Percentiles rank a stretch among this genome's conserved stretches.
phyloP scores from a whole-genome alignment of 2,113 vertebrate genomes.

The Xyrauchen texanus region DNA sequence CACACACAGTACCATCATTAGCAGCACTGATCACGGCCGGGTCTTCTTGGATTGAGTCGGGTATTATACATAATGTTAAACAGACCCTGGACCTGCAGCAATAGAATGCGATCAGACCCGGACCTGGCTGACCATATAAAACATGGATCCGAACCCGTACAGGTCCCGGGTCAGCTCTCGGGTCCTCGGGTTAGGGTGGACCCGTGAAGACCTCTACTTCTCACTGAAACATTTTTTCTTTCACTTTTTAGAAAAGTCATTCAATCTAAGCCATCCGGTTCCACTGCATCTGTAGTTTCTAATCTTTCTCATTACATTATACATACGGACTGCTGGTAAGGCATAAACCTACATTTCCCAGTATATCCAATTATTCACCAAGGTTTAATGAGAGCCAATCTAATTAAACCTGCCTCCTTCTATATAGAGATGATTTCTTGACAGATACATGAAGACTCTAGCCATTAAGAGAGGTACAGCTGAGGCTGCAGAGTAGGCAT shows the following conservation, averaged over 20 bases:
- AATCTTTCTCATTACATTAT: slow-evolving; percentile 59
- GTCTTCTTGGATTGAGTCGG: too few species aligned
- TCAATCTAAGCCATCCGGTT: background rate
- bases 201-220: too few species aligned
- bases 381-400: slow-evolving; percentile 43
- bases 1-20: too few species aligned
- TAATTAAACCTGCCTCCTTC: slow-evolving; percentile 47
- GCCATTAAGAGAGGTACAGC: slow-evolving; percentile 23
- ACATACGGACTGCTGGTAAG: slow-evolving; percentile 26
- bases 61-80: too few species aligned
- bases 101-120: too few species aligned
- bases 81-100: too few species aligned
- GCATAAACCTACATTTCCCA: slow-evolving; percentile 55
- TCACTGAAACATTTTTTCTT: too few species aligned
- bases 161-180: too few species aligned
- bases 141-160: too few species aligned
- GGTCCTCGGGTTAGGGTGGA: too few species aligned
- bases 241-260: background rate
- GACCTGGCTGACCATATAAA: too few species aligned
- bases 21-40: too few species aligned
- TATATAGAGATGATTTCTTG: slow-evolving; percentile 38
- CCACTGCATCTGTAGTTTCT: slow-evolving; percentile 11
- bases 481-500: slow-evolving; percentile 6
- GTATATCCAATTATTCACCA: slow-evolving; percentile 56
- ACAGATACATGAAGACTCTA: slow-evolving; percentile 35